Conservation (phyloP, 2,113 vertebrate genomes). For the Tonatia bakeri region DNA sequence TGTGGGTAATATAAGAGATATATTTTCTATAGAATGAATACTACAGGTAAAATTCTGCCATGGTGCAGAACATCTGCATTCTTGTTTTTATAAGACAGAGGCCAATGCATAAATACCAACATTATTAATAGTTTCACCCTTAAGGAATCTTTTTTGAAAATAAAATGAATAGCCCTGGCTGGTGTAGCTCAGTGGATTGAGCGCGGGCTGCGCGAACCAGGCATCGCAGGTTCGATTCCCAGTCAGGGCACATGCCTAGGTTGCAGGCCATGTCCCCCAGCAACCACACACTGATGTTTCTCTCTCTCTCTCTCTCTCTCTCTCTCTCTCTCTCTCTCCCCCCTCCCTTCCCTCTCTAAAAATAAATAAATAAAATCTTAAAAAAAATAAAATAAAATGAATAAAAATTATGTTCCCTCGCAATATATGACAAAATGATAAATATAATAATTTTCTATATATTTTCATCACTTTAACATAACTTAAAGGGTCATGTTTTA, state of each 20-base stretch:
- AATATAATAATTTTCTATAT: neutral
- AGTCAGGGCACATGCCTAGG: no score
- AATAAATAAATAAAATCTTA: no score
- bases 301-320: no score
- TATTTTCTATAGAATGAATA: neutral
- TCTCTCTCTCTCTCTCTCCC: no score
- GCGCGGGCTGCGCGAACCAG: no score
- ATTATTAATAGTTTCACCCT: neutral
- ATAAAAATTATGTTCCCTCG: neutral
- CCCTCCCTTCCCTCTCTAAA: no score
- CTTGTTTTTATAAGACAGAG: neutral
- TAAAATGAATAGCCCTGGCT: no score
- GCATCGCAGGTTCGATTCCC: no score
- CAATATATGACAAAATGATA: neutral
- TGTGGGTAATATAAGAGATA: neutral
- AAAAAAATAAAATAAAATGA: conserved; percentile 7
- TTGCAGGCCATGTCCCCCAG: no score
- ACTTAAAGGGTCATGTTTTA: neutral
- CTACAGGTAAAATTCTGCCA: neutral
- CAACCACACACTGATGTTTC: no score
- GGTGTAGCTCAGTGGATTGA: no score
- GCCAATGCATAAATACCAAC: neutral
- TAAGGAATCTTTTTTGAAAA: neutral
- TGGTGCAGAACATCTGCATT: neutral
- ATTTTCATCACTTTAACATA: neutral